A percentile compares a stretch with the other conserved stretches of the same genome.
Evolutionary conservation across 1,140 invertebrate species (phyloP).

Genomic region (Heliconius himera): DNA sequence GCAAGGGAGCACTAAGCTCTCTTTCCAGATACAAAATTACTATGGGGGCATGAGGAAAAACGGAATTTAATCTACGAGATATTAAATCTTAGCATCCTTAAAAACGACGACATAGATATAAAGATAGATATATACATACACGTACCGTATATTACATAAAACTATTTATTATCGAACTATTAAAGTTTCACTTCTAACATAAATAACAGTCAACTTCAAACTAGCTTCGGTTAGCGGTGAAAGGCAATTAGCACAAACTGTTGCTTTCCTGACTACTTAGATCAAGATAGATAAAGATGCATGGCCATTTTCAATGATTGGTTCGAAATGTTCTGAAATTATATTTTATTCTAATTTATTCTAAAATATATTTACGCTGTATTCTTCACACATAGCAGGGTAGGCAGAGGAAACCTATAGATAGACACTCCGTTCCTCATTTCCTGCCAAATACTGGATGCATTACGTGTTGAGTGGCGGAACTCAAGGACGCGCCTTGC

Average conservation of each 20-base stretch:
- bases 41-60: too few species aligned
- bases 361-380: neutral
- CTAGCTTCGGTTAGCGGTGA: constrained; percentile 13
- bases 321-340: neutral
- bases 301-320: neutral
- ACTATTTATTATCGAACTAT: constrained; percentile 2
- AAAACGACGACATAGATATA: neutral
- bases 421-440: too few species aligned
- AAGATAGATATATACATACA: neutral
- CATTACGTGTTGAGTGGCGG: too few species aligned
- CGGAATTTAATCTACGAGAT: too few species aligned
- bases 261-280: neutral
- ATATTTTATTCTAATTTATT: neutral
- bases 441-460: too few species aligned
- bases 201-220: neutral
- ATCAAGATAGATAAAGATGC: constrained; percentile 21
- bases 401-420: too few species aligned
- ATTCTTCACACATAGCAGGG: neutral
- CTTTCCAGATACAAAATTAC: too few species aligned
- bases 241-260: constrained; percentile 17
- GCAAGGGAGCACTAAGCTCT: too few species aligned
- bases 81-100: too few species aligned
- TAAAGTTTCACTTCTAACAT: neutral
- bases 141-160: neutral
- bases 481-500: too few species aligned